Evolutionary conservation across 2,888 invertebrate genomes (phyloP).

Genomic region (Minunthozetes semirufus): DNA sequence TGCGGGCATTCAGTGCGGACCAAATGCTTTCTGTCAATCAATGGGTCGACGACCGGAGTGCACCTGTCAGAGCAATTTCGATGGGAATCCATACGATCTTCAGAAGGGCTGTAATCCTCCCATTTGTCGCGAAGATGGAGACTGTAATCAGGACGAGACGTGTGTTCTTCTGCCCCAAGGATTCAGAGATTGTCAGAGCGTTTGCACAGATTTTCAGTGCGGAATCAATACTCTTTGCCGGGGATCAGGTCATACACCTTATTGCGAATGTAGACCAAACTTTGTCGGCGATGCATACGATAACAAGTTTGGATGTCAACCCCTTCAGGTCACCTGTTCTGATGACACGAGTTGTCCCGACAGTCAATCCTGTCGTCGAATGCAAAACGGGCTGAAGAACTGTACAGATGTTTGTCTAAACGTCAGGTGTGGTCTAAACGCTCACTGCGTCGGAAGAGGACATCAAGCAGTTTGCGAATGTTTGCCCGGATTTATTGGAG

Average conservation of each 20-base stretch:
- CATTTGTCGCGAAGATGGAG: slow-evolving; percentile 39
- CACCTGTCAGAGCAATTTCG: slow-evolving; percentile 71
- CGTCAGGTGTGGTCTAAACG: slow-evolving; percentile 44
- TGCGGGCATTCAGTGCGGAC: slow-evolving; percentile 44
- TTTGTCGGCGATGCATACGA: slow-evolving; percentile 57
- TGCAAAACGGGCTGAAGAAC: slow-evolving; percentile 41
- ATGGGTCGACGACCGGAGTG: slow-evolving; percentile 74
- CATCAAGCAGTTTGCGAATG: slow-evolving; percentile 77
- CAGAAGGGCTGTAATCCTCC: slow-evolving; percentile 61
- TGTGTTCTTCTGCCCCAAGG: slow-evolving; percentile 48
- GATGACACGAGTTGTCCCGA: slow-evolving; percentile 70
- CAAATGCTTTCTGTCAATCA: slow-evolving; percentile 51
- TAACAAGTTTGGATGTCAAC: slow-evolving; percentile 38
- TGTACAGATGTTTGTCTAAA: slow-evolving; percentile 44
- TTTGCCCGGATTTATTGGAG: slow-evolving; percentile 71
- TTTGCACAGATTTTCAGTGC: slow-evolving; percentile 72
- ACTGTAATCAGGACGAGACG: slow-evolving; percentile 41
- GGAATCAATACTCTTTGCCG: slow-evolving; percentile 73
- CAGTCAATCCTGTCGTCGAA: slow-evolving; percentile 61
- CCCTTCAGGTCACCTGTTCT: slow-evolving; percentile 33
- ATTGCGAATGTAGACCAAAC: slow-evolving; percentile 71
- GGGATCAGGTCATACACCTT: slow-evolving; percentile 61
- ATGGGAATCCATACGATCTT: slow-evolving; percentile 72
- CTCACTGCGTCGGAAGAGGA: slow-evolving; percentile 57
- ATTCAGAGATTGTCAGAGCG: slow-evolving; percentile 63